Conservation (phyloP, 2,888 invertebrate species). For the Cotesia congregata region DNA sequence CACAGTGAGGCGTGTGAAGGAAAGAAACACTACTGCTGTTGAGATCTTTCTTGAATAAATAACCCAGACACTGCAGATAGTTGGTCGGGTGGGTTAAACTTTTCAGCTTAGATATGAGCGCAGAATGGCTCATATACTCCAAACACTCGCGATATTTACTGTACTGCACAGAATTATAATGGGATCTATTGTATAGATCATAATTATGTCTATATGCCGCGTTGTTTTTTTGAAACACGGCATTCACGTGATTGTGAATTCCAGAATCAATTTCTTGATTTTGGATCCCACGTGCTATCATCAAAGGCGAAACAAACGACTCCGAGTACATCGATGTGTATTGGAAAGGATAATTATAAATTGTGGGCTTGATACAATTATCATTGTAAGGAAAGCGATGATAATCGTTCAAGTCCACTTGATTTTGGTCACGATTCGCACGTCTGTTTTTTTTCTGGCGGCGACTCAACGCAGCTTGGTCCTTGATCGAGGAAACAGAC, state of each 20-base stretch:
- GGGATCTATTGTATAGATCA: not conserved
- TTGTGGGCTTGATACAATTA: not conserved
- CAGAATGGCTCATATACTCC: not conserved
- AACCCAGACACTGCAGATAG: not conserved
- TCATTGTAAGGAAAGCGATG: not conserved
- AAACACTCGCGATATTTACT: not conserved
- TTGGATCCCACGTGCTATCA: not conserved
- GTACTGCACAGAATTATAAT: not conserved
- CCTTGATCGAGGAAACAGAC: constrained; percentile 65
- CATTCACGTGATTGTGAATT: not conserved
- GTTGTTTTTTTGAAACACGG: not conserved
- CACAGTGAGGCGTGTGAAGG: not conserved
- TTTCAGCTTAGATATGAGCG: not conserved
- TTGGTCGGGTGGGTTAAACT: not conserved
- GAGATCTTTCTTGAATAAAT: not conserved
- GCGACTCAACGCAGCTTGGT: constrained; percentile 71
- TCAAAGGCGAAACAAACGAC: not conserved
- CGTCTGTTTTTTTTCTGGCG: constrained; percentile 73
- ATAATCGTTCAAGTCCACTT: constrained; percentile 37
- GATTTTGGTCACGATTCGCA: constrained; percentile 53
- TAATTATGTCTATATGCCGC: not conserved
- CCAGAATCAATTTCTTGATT: not conserved
- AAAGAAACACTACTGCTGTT: not conserved
- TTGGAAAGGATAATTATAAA: constrained; percentile 68
- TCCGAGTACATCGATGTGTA: not conserved